Conservation (phyloP, 2,113 vertebrate species). For the Orientallactaga bullata region DNA sequence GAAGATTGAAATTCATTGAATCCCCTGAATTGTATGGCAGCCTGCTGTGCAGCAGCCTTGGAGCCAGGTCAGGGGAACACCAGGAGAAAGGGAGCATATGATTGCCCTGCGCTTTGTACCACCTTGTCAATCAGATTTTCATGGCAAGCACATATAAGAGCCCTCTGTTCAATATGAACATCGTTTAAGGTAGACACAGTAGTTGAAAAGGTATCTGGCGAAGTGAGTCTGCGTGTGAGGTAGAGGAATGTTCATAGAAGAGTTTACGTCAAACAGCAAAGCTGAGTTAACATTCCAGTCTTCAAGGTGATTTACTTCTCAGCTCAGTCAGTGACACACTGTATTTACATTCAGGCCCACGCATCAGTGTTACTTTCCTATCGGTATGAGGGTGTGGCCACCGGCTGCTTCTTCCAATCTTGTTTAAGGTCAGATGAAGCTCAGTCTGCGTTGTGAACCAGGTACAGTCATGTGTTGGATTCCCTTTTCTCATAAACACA, state of each 20-base stretch:
- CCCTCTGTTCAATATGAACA: background rate
- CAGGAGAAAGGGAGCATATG: conserved; percentile 21
- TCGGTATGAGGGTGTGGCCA: background rate
- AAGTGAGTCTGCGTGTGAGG: background rate
- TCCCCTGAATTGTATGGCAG: conserved; percentile 37
- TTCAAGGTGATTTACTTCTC: background rate
- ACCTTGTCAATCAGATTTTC: background rate
- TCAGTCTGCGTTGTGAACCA: background rate
- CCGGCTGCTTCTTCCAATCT: background rate
- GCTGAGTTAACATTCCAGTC: background rate
- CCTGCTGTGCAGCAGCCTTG: conserved; percentile 1
- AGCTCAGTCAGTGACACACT: background rate
- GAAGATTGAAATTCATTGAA: conserved; percentile 60
- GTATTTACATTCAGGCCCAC: background rate
- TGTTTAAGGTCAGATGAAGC: background rate
- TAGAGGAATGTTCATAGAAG: background rate
- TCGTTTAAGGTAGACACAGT: background rate
- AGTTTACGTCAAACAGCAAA: background rate
- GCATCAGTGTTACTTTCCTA: background rate
- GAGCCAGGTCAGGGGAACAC: conserved; percentile 27
- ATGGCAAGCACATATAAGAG: background rate
- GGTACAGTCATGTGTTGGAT: background rate
- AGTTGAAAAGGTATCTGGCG: background rate
- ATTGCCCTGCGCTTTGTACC: background rate
- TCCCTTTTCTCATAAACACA: background rate